Base-by-base conservation (phyloP, 2,888 invertebrate species). In the Latrodectus elegans region DNA sequence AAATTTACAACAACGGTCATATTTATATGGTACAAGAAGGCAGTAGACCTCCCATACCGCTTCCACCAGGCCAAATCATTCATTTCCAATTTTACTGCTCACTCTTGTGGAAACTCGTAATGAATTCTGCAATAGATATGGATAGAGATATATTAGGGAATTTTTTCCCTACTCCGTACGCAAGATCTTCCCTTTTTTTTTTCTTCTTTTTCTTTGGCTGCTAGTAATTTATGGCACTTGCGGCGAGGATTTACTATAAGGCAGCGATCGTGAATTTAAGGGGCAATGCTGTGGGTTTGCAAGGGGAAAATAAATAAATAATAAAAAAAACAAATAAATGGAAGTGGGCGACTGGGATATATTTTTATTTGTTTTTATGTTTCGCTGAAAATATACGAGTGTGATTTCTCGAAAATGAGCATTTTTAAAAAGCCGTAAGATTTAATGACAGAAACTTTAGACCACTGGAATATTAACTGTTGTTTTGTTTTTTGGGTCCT, bases 41-140 rank as follows among this genome's bases (percentile, higher is more conserved):
- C 15, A 53, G 17, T 22, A 51, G 85, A 85, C 85, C 85, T 85
- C 85, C 85, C 85, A 79, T 71, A 80, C 71, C 17, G 85, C 10
- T 14, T 15, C n/a, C 51, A 64, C 75, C 71, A 64, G 22, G 12
- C 80, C 15, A 64, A 52, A 60, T 70, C 79, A 85, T 80, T 75
- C 73, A 85, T 85, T 85, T 76, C 75, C 85, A 60, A 85, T 85
- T 85, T 85, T 85, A 85, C 85, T 75, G 55, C 80, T 68, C 64
- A 53, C 22, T 65, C 75, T 75, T 84, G 17, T 70, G 68, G 65
- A 26, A 65, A 53, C 73, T 26, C 70, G 80, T 85, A 85, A 85
- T 85, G 85, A 85, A 85, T 85, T 85, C 79, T 70, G 8, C 55
- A 84, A 70, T n/a, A 85, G 80, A 85, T 80, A 75, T 70, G 70